Base-by-base conservation (phyloP, 1,140 invertebrate genomes). In the Augochlora pura region DNA sequence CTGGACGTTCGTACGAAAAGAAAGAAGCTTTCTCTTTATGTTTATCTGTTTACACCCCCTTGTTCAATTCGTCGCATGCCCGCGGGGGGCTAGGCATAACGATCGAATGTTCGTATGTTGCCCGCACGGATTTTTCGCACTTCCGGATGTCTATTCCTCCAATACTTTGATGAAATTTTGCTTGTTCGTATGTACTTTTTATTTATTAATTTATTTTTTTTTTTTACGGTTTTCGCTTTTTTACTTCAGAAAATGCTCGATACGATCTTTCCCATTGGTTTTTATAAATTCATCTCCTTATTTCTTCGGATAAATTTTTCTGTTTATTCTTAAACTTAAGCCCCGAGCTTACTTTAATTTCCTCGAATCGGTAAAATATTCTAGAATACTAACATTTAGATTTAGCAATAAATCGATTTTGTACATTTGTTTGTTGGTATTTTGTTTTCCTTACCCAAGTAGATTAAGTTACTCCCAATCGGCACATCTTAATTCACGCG, bases 381-480 rank as follows among this genome's bases (percentile, higher is more conserved):
- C 86, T 91, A 91, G 85, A 89, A 91, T 88, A 91, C 90, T 93
- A 91, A 91, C 88, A 89, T 90, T 91, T 90, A 88, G 82, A 88
- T 91, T 90, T 91, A 92, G 88, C 81, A 80, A 88, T 91, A 91
- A 92, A 88, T 88, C 86, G 89, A 91, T 88, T 92, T 92, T 92
- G 92, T 93, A 93, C 92, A 93, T 93, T 92, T 67, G 77, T 87
- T 72, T 87, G 72, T 76, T 71, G 72, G 82, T 84, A 81, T 80
- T 76, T 74, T 69, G 83, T 85, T 79, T 80, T n/a, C 71, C 66
- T 71, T 84, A 80, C 77, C 85, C 60, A 63, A 83, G 67, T 85
- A 86, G 81, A 80, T 86, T 86, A 86, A 86, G 63, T 83, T 85
- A 85, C 42, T 82, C 27, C 67, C 73, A 77, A 71, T 76, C 71